Base-by-base conservation (phyloP, 2,113 vertebrate genomes). In the Oncorhynchus masou region DNA sequence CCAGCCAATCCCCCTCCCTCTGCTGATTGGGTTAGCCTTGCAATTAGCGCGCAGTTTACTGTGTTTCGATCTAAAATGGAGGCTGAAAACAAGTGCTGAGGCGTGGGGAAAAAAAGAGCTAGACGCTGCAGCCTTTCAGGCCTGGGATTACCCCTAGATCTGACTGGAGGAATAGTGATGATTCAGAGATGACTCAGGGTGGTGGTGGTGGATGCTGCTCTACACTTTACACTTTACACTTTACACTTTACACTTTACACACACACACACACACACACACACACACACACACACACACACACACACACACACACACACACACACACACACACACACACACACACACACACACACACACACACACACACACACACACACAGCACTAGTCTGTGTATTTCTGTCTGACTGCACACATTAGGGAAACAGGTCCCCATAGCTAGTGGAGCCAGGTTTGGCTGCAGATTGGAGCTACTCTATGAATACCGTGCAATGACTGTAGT, bases 41-140 rank as follows among this genome's bases (percentile, higher is more conserved):
- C 88, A 89, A 88, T 90, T 90, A 88, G 87, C 76, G 19, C 4
- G 73, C 60, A 75, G 64, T 9, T 2, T 45, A 89, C 81, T 64
- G 68, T 16, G 78, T 83, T 91, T 89, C 86, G 78, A 89, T 89
- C 88, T 83, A 79, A 87, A 87, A 83, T 77, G 88, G 83, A 79
- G 79, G 88, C 80, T 20, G 71, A 59, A 77, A 86, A 83, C 83
- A 81, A 89, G 76, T 87, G 89, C 89, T 91, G 89, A 91, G 88
- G 60, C 81, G 81, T 19, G 34, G n/a, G 22, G 31, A 4, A 24
- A 24, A 24, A 69, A 87, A 83, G 80, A 81, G 84, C 80, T 85
- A 57, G 45, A 86, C 75, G 49, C 73, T 86, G 13, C 57, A 70
- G 68, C 34, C 74, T 69, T 49, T 27, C 3, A 4, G 45, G 2